Conservation (phyloP, 2,888 invertebrate species). For the Drosophila seclusa region DNA sequence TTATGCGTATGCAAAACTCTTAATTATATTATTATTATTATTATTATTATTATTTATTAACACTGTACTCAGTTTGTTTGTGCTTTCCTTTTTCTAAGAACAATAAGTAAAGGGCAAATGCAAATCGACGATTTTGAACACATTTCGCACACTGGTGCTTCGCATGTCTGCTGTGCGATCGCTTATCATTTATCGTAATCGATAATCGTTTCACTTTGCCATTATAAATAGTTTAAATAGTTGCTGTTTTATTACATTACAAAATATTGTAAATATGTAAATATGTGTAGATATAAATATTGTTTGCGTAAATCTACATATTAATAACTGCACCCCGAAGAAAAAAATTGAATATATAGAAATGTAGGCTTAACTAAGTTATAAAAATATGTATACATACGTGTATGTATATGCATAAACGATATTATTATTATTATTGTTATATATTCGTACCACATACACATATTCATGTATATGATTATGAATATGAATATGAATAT, state of each 20-base stretch:
- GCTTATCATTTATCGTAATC: slow-evolving; percentile 6
- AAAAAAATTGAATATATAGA: slow-evolving; percentile 39
- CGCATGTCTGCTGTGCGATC: background rate
- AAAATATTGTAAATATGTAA: slow-evolving; percentile 23
- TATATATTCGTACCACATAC: slow-evolving; percentile 1
- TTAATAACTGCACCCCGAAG: slow-evolving; percentile 72
- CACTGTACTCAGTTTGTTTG: slow-evolving; percentile 51
- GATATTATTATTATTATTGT: background rate
- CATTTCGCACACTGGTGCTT: background rate
- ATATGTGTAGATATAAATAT: slow-evolving; percentile 10
- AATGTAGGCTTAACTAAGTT: slow-evolving; percentile 52
- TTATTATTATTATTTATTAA: slow-evolving; percentile 40
- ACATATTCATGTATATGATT: slow-evolving; percentile 8
- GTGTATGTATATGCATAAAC: slow-evolving; percentile 33
- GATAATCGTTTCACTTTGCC: slow-evolving; percentile 6
- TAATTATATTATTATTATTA: slow-evolving; percentile 21
- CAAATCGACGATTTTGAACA: slow-evolving; percentile 7
- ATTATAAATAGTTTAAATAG: slow-evolving; percentile 55
- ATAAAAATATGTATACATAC: slow-evolving; percentile 35
- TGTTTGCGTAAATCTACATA: slow-evolving; percentile 18
- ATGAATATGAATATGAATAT: slow-evolving; percentile 13
- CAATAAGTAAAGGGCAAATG: slow-evolving; percentile 5
- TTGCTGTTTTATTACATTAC: slow-evolving; percentile 13
- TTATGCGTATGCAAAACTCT: slow-evolving; percentile 23
- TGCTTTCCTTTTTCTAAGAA: slow-evolving; percentile 4